Conservation (phyloP, 2,113 vertebrate species). For the Paralichthys olivaceus region DNA sequence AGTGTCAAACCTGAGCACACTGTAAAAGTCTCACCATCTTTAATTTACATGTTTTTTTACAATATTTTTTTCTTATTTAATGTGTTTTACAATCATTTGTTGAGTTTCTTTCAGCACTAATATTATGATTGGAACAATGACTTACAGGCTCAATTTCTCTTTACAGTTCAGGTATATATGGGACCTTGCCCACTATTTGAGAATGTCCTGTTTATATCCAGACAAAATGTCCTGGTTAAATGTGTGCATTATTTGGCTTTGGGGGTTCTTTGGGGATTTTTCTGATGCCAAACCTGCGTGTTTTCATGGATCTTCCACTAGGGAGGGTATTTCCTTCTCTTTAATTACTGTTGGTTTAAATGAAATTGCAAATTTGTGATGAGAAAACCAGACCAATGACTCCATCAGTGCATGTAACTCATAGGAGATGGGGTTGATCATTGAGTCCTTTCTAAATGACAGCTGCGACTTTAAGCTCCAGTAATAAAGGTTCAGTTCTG, state of each 20-base stretch:
- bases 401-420: slow-evolving; percentile 6
- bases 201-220: neutral
- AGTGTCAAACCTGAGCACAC: neutral
- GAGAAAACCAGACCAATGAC: neutral
- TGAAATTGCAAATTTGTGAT: slow-evolving; percentile 2
- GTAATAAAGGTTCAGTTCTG: slow-evolving; percentile 55
- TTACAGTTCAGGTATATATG: neutral
- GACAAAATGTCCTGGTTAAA: no score
- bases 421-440: neutral
- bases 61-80: no score
- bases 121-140: neutral
- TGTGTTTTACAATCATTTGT: no score
- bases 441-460: slow-evolving; percentile 35
- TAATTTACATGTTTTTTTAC: no score
- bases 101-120: neutral
- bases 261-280: neutral
- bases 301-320: neutral
- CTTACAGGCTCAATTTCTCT: neutral
- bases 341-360: slow-evolving; percentile 15
- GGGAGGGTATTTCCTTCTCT: neutral
- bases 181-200: neutral
- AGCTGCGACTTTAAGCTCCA: slow-evolving; percentile 62
- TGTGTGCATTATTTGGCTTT: no score
- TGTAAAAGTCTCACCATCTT: neutral
- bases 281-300: neutral